Base-by-base conservation (phyloP, 2,797 vertebrate species). In the Crenichthys baileyi region DNA sequence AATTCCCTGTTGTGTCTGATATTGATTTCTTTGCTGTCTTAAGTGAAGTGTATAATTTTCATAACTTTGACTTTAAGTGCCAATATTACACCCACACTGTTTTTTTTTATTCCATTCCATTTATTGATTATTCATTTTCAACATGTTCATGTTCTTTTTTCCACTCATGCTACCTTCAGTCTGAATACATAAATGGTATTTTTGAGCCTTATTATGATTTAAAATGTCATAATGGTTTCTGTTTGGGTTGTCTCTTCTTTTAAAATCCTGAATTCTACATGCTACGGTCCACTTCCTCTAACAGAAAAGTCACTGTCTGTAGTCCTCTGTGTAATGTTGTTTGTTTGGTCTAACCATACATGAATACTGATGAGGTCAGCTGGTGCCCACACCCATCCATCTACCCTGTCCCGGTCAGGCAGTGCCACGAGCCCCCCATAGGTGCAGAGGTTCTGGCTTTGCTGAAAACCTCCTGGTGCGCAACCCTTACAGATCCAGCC, bases 321-420 rank as follows among this genome's bases (percentile, higher is more conserved):
- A 20, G 68, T 84, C 81, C 83, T 78, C 80, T 83, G 75, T 84
- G 79, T 72, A 72, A 41, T 84, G 77, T 46, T 76, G 82, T 87
- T 91, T 88, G 84, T 80, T 87, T 71, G 71, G 75, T 77, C 72
- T 48, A 41, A 79, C 80, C 1, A 18, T 68, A 36, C 80, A 68
- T 65, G 92, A 87, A 94, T 94, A 87, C 88, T 60, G 78, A 94
- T 91, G 86, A 88, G 82, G 72, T 89, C 90, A 86, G 89, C 89
- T 83, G 83, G 75, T 44, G 20, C 75, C 70, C 71, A 13, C 87
- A 73, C 76, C 75, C 82, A 73, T 86, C 79, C 81, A 50, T 79
- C 74, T 39, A 12, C 68, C 71, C 81, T 36, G 22, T 79, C 70
- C 63, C 70, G 51, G 46, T 77, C 70, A 78, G 77, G 78, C 74